Conservation (phyloP, 1,140 invertebrate genomes). For the Drosophila arawakana region DNA sequence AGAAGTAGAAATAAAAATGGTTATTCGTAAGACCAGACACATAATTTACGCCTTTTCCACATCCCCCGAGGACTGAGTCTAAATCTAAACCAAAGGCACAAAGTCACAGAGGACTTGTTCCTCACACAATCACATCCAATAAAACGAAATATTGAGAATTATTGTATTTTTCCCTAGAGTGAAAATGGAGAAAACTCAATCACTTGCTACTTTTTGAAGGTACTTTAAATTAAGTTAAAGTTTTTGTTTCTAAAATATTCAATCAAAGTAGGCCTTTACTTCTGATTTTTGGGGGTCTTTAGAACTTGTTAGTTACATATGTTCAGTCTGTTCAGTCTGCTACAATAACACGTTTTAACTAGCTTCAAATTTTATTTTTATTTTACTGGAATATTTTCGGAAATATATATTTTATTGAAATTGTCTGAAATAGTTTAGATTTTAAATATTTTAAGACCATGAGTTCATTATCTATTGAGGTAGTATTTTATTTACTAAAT, state of each 20-base stretch:
- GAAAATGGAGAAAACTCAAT: background rate
- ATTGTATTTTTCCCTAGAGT: background rate
- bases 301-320: background rate
- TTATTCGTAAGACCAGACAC: background rate
- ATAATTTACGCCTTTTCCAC: conserved; percentile 4
- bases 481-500: background rate
- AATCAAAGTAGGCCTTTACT: background rate
- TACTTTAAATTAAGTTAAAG: too few species aligned
- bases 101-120: conserved; percentile 13
- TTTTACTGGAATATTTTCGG: background rate
- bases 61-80: background rate
- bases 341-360: background rate
- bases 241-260: background rate
- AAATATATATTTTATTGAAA: background rate
- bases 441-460: background rate
- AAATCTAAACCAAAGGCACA: background rate
- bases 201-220: too few species aligned
- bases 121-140: background rate
- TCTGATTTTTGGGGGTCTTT: background rate
- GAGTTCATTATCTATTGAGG: background rate
- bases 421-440: background rate
- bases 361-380: background rate
- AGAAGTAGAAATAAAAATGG: background rate
- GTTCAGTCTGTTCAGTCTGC: background rate
- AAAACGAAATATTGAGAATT: background rate